These are phyloP conservation scores for Neosilurus mollespiculum DNA, from an alignment of 2,797 vertebrate genomes.

Conservation along the genomic window DNA sequence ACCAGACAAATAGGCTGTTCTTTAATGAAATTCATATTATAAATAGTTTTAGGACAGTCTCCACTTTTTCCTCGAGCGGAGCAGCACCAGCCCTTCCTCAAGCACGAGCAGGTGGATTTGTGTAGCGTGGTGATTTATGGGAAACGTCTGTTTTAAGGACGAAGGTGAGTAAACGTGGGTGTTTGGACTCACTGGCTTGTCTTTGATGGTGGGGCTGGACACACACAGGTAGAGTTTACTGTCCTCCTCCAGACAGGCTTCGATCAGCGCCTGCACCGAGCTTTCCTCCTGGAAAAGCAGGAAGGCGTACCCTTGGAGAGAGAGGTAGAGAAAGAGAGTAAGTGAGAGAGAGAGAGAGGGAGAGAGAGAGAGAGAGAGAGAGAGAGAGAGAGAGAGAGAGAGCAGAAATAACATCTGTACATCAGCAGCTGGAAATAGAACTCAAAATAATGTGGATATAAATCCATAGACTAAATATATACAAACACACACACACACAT, in stretches of 20 bases:
- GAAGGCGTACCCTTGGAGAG: constrained; percentile 89
- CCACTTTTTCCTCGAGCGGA: background rate
- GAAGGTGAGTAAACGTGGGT: background rate
- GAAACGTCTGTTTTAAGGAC: background rate
- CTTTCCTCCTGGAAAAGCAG: constrained; percentile 98
- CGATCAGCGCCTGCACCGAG: constrained; percentile 95
- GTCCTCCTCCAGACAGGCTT: constrained; percentile 97
- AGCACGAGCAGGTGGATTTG: background rate
- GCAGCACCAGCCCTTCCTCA: background rate
- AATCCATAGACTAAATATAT: too few species aligned
- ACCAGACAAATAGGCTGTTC: background rate
- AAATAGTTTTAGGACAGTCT: background rate
- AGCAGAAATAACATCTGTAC: background rate
- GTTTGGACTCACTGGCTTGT: constrained; percentile 90
- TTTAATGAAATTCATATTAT: background rate
- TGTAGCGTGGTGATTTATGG: background rate
- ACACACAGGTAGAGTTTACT: constrained; percentile 97
- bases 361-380: background rate
- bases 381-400: background rate
- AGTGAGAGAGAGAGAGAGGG: background rate
- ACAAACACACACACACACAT: too few species aligned
- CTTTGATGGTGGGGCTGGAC: constrained; percentile 98
- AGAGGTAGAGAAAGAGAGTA: background rate
- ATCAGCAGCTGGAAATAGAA: too few species aligned
- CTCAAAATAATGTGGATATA: too few species aligned